Conservation (phyloP, 2,113 vertebrate genomes). For the Phaethornis superciliosus region DNA sequence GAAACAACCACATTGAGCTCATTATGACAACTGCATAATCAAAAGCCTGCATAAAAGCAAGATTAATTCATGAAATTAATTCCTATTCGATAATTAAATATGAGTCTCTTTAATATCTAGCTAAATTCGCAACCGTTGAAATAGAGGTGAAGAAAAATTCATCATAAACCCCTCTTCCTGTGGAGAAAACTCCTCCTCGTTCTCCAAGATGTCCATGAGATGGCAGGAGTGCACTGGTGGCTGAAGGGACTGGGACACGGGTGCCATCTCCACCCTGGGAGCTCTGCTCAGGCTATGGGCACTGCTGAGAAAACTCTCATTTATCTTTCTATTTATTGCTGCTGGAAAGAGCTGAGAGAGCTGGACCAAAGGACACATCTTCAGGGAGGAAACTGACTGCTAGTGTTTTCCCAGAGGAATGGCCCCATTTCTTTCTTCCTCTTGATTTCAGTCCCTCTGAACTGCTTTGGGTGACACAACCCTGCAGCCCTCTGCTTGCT, state of each 20-base stretch:
- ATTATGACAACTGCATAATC: conserved; percentile 73
- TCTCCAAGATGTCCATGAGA: conserved; percentile 62
- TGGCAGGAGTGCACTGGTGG: conserved; percentile 65
- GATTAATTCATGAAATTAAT: too few relatives aligned
- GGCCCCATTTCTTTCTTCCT: neutral
- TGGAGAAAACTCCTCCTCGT: conserved; percentile 61
- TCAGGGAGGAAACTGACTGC: neutral
- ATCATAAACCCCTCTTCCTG: conserved; percentile 57
- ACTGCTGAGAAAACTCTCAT: neutral
- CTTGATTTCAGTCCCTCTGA: neutral
- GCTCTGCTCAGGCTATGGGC: neutral
- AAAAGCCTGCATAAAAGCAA: conserved; percentile 65
- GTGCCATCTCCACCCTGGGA: neutral
- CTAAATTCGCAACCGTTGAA: conserved; percentile 72
- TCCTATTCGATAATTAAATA: neutral
- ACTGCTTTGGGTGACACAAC: neutral
- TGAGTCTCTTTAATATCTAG: conserved; percentile 73
- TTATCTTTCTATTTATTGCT: neutral
- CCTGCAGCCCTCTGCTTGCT: neutral
- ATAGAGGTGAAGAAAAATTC: conserved; percentile 70
- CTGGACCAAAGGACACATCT: neutral
- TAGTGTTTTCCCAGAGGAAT: neutral
- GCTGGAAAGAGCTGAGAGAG: neutral
- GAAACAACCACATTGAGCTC: conserved; percentile 79
- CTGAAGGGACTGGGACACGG: fast-evolving